Percentiles rank a stretch among this genome's conserved stretches.
These are phyloP conservation scores for Myrmophylax atrothorax DNA, from an alignment of 2,113 vertebrate genomes.

Conservation along the genomic window DNA sequence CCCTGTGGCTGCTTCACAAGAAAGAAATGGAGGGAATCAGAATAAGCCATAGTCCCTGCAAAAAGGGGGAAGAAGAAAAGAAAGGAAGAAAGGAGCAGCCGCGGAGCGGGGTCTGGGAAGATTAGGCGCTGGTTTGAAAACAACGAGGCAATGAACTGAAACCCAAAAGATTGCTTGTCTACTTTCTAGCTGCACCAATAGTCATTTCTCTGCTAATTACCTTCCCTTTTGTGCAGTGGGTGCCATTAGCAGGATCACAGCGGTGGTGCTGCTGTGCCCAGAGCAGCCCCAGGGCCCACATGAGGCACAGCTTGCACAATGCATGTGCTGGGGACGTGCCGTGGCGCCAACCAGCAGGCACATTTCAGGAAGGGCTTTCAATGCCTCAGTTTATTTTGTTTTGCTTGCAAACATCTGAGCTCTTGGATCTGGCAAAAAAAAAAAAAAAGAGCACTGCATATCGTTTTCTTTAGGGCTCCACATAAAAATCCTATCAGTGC, in stretches of 20 bases:
- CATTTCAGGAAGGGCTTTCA: not conserved
- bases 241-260: not conserved
- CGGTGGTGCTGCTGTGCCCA: not conserved
- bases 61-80: not conserved
- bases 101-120: not conserved
- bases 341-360: not conserved
- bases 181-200: slow-evolving; percentile 6
- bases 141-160: slow-evolving; percentile 2
- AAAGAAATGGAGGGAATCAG: slow-evolving; percentile 21
- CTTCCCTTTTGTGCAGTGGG: not conserved
- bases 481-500: not conserved
- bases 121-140: slow-evolving; percentile 33
- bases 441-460: not conserved
- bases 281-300: not conserved
- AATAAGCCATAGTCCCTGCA: slow-evolving; percentile 19
- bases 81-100: slow-evolving; percentile 30
- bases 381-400: not conserved
- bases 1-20: not conserved
- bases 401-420: slow-evolving; percentile 29
- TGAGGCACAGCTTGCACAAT: not conserved
- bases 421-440: not conserved
- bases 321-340: not conserved
- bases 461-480: not conserved
- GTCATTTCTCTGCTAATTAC: slow-evolving; percentile 45
- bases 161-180: slow-evolving; percentile 20